phyloP scores from a whole-genome alignment of 2,797 vertebrate species.

The Uromys caudimaculatus region DNA sequence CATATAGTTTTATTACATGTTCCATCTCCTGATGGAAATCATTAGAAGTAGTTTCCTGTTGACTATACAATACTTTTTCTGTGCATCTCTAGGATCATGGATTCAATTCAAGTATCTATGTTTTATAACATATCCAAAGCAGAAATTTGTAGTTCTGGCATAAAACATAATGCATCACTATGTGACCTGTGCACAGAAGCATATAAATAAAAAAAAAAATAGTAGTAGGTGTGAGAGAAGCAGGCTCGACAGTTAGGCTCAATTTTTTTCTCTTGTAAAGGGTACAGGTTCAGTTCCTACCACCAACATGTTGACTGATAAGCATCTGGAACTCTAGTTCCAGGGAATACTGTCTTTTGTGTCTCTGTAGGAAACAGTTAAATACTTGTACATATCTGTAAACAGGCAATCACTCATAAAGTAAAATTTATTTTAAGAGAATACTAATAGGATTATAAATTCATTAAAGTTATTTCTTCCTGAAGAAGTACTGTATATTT shows the following conservation, averaged over 20 bases:
- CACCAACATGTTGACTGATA: not conserved
- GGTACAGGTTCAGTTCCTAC: not conserved
- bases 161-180: not conserved
- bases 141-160: not conserved
- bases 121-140: conserved; percentile 16
- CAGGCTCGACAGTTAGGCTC: not conserved
- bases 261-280: not conserved
- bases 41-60: not conserved
- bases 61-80: not conserved
- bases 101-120: not conserved
- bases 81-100: not conserved
- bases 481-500: not conserved
- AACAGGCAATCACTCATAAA: not conserved
- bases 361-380: not conserved
- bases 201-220: not conserved
- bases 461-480: not conserved
- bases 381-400: not conserved
- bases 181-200: not conserved
- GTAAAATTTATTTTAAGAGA: not conserved
- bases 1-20: not conserved
- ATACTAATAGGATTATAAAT: not conserved
- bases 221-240: not conserved
- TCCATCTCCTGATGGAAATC: not conserved
- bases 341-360: not conserved
- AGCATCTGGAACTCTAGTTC: not conserved